Base-by-base conservation (phyloP, 2,113 vertebrate species). In the Candoia aspera region DNA sequence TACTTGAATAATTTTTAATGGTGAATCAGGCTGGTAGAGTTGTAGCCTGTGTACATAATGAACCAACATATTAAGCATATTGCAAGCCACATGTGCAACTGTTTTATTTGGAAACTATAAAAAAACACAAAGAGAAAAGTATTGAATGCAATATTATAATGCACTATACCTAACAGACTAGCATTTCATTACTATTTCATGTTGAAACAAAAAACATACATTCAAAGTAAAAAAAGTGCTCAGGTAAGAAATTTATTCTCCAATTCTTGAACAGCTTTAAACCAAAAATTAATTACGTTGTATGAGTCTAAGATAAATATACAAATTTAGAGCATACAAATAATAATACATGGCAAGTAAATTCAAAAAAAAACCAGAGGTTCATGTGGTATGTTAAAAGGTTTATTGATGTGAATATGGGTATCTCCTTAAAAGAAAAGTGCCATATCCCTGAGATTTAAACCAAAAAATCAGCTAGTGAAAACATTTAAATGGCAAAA, bases 1-100 rank as follows among this genome's bases (percentile, higher is more conserved):
- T 96, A 99, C 99, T 97, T 99, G 99, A 68, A 99, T 98, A 55
- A 99, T 99, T 97, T 99, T 99, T 97, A 99, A 98, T 89, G 99
- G 98, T 83, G 98, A 99, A 96, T 99, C 98, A 37, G 98, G 97
- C 11, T 99, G 99, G 95, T 99, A 99, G 79, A 97, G 97, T 94
- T 99, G 98, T 96, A 99, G 98, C 94, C 98, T 98, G 46, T 99
- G 98, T 79, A 98, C 98, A 49, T 99, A 98, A 96, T 98, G 98
- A 96, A 99, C 98, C 92, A 99, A 97, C 95, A 99, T 98, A 95
- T 98, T 99, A 95, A 99, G 98, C 97, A 99, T 98, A 96, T 99
- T 99, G 33, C 99, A 99, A 8, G 99, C 99, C 93, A 99, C 99
- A 68, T 99, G 98, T 2, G 99, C 99, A 21, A 99, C 99, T 3